Percentiles rank a stretch among this genome's conserved stretches.
Conservation (phyloP, 2,888 invertebrate genomes). For the Alsophila aescularia region DNA sequence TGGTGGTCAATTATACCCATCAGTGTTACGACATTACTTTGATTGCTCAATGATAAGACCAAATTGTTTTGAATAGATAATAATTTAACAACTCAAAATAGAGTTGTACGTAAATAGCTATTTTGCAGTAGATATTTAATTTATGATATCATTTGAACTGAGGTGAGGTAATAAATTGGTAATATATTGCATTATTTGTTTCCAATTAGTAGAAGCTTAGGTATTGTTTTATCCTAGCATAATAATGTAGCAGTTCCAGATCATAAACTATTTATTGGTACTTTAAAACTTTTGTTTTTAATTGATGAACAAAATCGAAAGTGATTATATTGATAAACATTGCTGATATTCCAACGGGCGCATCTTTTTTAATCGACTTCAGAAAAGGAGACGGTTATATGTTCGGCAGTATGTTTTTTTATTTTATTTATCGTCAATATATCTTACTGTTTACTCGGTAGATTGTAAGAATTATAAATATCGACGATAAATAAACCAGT, state of each 20-base stretch:
- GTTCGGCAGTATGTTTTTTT: too few species aligned
- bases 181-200: too few species aligned
- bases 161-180: too few species aligned
- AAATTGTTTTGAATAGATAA: constrained; percentile 18
- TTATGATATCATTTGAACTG: not conserved
- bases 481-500: constrained; percentile 43
- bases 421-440: not conserved
- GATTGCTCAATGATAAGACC: constrained; percentile 20
- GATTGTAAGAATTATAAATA: constrained; percentile 41
- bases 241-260: too few species aligned
- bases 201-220: too few species aligned
- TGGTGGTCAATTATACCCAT: constrained; percentile 14
- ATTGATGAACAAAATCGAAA: too few species aligned
- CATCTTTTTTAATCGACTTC: too few species aligned
- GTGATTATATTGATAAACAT: not conserved
- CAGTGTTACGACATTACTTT: constrained; percentile 19
- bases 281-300: too few species aligned
- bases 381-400: too few species aligned
- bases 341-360: not conserved
- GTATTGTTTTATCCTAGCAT: too few species aligned
- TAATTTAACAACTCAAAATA: constrained; percentile 16
- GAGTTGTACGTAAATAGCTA: constrained; percentile 8
- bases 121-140: constrained; percentile 9
- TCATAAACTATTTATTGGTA: too few species aligned
- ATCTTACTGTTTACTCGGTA: constrained; percentile 13